Evolutionary conservation across 1,140 invertebrate species (phyloP).

Genomic region (Drosophila chauvacae): DNA sequence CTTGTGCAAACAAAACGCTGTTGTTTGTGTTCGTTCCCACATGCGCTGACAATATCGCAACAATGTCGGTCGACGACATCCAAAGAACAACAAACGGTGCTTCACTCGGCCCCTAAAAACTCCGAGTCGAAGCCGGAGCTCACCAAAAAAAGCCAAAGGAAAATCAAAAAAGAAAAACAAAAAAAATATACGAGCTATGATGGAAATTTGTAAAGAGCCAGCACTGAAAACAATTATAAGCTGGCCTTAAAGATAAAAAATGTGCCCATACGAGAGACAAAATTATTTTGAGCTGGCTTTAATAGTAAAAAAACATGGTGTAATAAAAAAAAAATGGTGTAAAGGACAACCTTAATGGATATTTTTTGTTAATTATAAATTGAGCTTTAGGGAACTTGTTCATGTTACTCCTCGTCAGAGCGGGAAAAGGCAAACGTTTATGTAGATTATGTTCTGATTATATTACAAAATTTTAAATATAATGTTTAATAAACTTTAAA

Average conservation of each 20-base stretch:
- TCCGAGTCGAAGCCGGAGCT: conserved; percentile 14
- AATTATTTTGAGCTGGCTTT: neutral
- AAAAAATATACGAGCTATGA: conserved; percentile 31
- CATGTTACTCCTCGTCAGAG: no score
- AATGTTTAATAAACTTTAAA: no score
- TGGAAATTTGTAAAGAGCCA: conserved; percentile 39
- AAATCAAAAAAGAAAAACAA: conserved; percentile 58
- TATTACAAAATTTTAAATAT: no score
- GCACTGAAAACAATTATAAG: neutral
- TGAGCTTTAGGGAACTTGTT: neutral
- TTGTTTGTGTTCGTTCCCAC: conserved; percentile 63
- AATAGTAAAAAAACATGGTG: neutral
- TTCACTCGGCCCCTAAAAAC: conserved; percentile 15
- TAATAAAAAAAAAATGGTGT: neutral
- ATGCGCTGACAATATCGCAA: conserved; percentile 78
- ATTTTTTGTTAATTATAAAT: conserved; percentile 3
- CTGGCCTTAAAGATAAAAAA: neutral
- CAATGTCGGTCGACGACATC: conserved; percentile 59
- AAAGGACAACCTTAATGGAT: neutral
- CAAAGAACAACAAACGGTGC: conserved; percentile 53
- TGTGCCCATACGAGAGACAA: no score
- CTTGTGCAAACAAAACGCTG: conserved; percentile 68
- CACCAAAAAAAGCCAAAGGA: neutral
- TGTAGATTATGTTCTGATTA: no score
- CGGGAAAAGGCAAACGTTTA: no score